Percentiles rank a stretch among this genome's conserved stretches.
phyloP scores from a whole-genome alignment of 2,888 invertebrate genomes.

The Hyposoter dolosus region DNA sequence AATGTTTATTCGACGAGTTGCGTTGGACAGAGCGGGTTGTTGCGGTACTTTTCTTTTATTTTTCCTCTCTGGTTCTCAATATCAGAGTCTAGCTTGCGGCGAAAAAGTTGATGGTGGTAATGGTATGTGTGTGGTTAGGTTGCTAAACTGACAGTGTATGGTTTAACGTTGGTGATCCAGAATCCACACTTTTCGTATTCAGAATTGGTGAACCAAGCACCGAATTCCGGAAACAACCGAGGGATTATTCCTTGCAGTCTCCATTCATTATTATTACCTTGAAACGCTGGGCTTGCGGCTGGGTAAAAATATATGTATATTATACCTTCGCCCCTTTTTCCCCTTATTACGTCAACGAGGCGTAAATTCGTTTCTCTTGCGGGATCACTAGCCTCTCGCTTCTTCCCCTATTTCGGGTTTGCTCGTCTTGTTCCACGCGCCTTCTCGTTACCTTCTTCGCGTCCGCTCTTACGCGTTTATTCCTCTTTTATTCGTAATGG shows the following conservation, averaged over 20 bases:
- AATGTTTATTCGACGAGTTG: slow-evolving; percentile 75
- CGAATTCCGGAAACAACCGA: slow-evolving; percentile 66
- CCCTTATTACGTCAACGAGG: slow-evolving; percentile 63
- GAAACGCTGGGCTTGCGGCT: slow-evolving; percentile 61
- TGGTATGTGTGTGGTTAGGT: slow-evolving; percentile 30
- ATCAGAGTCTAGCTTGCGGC: slow-evolving; percentile 42
- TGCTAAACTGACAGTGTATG: slow-evolving; percentile 36
- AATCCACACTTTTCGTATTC: slow-evolving; percentile 29
- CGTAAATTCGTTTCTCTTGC: slow-evolving; percentile 67
- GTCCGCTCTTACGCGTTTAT: slow-evolving; percentile 55
- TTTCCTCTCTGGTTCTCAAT: slow-evolving; percentile 53
- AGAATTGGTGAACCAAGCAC: slow-evolving; percentile 32
- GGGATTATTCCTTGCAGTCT: slow-evolving; percentile 65
- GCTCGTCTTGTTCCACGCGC: slow-evolving; percentile 28
- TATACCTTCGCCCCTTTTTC: slow-evolving; percentile 17
- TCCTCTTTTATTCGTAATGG: slow-evolving; percentile 46
- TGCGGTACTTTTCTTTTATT: slow-evolving; percentile 44
- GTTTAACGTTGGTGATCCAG: slow-evolving; percentile 49
- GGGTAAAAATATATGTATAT: slow-evolving; percentile 44
- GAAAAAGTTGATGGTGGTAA: slow-evolving; percentile 38
- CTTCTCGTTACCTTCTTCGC: slow-evolving; percentile 53
- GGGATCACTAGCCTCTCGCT: slow-evolving; percentile 43
- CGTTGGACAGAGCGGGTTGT: slow-evolving; percentile 11
- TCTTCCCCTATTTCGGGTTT: slow-evolving; percentile 36
- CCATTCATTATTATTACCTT: slow-evolving; percentile 68